These are phyloP conservation scores for Ceraclea dissimilis DNA, from an alignment of 2,888 invertebrate genomes.

Conservation along the genomic window DNA sequence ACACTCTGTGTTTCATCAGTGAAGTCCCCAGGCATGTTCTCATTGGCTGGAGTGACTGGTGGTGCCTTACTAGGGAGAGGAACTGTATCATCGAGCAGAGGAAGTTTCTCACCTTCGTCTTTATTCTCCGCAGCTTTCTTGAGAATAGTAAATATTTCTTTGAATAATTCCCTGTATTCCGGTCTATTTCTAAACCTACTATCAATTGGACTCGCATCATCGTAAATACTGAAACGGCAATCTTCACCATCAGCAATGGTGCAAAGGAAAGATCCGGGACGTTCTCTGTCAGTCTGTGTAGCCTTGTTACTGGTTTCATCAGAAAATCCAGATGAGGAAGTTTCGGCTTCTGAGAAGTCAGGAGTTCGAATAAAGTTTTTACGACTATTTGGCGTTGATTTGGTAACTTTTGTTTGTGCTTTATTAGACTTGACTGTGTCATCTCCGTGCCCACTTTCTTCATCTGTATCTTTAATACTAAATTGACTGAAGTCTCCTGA, in stretches of 20 bases:
- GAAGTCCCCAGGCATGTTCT: constrained; percentile 54
- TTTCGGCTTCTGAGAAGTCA: constrained; percentile 80
- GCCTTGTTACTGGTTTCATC: constrained; percentile 78
- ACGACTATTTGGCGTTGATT: constrained; percentile 35
- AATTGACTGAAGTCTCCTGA: constrained; percentile 65
- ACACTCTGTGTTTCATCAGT: constrained; percentile 70
- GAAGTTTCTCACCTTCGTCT: constrained; percentile 69
- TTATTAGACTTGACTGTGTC: constrained; percentile 35
- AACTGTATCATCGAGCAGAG: constrained; percentile 59
- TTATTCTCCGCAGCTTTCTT: constrained; percentile 79
- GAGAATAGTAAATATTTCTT: constrained; percentile 75
- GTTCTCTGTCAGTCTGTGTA: constrained; percentile 71
- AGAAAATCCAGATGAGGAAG: constrained; percentile 75
- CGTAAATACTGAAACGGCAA: constrained; percentile 79
- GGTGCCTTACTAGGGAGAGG: constrained; percentile 50
- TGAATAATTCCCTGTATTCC: constrained; percentile 72
- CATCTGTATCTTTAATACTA: constrained; percentile 56
- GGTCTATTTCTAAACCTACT: constrained; percentile 76
- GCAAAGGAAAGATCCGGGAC: constrained; percentile 75
- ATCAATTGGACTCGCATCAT: constrained; percentile 71
- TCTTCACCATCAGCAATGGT: constrained; percentile 81
- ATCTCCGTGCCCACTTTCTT: constrained; percentile 55
- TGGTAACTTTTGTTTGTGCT: constrained; percentile 40
- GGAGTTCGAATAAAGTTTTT: constrained; percentile 65
- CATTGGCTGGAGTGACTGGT: constrained; percentile 61